Evolutionary conservation across 2,797 vertebrate genomes (phyloP).

Genomic region (Botia kubotai): DNA sequence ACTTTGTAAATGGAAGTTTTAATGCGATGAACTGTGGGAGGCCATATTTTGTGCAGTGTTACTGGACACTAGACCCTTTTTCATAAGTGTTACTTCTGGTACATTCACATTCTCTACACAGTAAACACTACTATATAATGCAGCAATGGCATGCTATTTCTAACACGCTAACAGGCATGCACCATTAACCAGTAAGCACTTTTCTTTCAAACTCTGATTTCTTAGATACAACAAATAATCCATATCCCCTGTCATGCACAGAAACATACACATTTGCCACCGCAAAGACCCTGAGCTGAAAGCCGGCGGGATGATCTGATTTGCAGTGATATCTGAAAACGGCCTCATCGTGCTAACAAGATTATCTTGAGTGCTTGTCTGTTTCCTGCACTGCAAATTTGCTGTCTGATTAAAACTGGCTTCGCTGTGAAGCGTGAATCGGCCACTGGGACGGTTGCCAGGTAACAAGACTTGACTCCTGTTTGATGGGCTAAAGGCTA

Average conservation of each 20-base stretch:
- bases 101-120: not conserved
- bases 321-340: constrained; percentile 90
- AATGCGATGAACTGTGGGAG: not conserved
- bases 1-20: too few species aligned
- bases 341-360: constrained; percentile 88
- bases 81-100: not conserved
- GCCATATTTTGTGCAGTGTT: not conserved
- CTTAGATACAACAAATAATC: constrained; percentile 33
- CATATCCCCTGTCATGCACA: constrained; percentile 53
- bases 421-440: constrained; percentile 76
- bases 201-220: constrained; percentile 18
- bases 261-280: constrained; percentile 33
- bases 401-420: constrained; percentile 84
- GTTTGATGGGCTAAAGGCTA: constrained; percentile 73
- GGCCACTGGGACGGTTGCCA: constrained; percentile 84
- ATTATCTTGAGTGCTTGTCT: constrained; percentile 87
- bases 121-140: not conserved
- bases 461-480: constrained; percentile 79
- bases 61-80: too few species aligned
- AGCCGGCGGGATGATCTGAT: constrained; percentile 88
- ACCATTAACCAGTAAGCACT: not conserved
- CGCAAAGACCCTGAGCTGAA: constrained; percentile 69
- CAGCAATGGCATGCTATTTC: not conserved
- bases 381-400: constrained; percentile 83
- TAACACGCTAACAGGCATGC: constrained; percentile 38